phyloP scores from a whole-genome alignment of 1,140 invertebrate genomes.

The Tyrophagus putrescentiae region DNA sequence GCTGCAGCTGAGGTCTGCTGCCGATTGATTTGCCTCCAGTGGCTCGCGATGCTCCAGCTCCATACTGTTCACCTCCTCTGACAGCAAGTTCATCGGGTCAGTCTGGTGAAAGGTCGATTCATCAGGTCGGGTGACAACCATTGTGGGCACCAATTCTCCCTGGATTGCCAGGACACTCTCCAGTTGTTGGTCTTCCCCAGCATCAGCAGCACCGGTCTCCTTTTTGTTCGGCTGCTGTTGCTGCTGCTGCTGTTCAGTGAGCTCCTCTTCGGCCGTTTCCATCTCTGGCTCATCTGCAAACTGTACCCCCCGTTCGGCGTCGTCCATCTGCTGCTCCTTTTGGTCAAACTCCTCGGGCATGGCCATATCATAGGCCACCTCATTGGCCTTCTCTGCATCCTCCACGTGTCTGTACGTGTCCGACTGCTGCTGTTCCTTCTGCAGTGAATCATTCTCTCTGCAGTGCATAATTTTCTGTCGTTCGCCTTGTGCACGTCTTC shows the following conservation, averaged over 20 bases:
- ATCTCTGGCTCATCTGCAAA: slow-evolving; percentile 19
- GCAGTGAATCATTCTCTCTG: slow-evolving; percentile 30
- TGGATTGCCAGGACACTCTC: slow-evolving; percentile 45
- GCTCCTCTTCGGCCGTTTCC: neutral
- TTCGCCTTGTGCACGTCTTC: slow-evolving; percentile 29
- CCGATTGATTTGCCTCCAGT: slow-evolving; percentile 6
- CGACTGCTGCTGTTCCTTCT: slow-evolving; percentile 38
- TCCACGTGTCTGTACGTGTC: slow-evolving; percentile 73
- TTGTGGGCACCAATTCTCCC: slow-evolving; percentile 53
- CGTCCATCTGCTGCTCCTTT: slow-evolving; percentile 26
- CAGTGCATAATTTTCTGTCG: slow-evolving; percentile 32
- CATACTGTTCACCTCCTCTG: neutral
- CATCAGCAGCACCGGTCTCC: neutral
- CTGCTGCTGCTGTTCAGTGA: neutral
- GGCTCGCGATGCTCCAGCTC: slow-evolving; percentile 10
- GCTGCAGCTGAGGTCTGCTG: too few relatives aligned
- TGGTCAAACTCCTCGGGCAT: slow-evolving; percentile 45
- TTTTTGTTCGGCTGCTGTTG: neutral
- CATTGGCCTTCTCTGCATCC: slow-evolving; percentile 47
- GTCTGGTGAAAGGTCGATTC: slow-evolving; percentile 54
- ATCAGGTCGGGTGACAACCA: slow-evolving; percentile 45
- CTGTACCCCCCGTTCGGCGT: slow-evolving; percentile 24
- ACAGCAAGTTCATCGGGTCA: slow-evolving; percentile 26
- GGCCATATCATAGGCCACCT: slow-evolving; percentile 44
- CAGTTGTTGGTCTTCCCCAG: slow-evolving; percentile 32